phyloP scores from a whole-genome alignment of 2,888 invertebrate species.

The Rhabditoides inermis region DNA sequence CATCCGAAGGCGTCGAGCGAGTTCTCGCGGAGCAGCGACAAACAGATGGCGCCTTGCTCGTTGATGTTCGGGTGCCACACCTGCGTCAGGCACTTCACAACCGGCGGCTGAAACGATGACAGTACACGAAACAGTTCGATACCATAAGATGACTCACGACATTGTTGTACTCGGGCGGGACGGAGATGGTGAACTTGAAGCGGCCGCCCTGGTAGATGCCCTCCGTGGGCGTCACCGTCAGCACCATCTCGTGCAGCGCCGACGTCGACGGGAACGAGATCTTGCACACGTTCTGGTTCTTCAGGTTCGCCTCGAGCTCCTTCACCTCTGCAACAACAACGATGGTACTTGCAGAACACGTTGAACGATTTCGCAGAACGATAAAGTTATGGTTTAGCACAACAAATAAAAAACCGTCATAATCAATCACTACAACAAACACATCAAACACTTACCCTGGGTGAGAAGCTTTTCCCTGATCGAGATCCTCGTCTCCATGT shows the following conservation, averaged over 20 bases:
- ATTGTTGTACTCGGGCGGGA: constrained; percentile 91
- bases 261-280: constrained; percentile 74
- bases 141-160: constrained; percentile 64
- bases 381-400: too few species aligned
- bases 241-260: constrained; percentile 69
- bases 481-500: constrained; percentile 38
- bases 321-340: constrained; percentile 58
- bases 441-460: constrained; percentile 15
- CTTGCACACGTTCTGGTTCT: constrained; percentile 71
- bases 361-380: too few species aligned
- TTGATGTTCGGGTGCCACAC: constrained; percentile 94
- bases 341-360: too few species aligned
- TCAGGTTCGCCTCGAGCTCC: constrained; percentile 66
- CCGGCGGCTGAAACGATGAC: constrained; percentile 69
- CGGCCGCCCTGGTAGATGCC: constrained; percentile 80
- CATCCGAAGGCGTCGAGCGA: constrained; percentile 75
- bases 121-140: neutral
- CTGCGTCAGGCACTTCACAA: constrained; percentile 79
- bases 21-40: constrained; percentile 78
- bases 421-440: neutral
- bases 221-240: constrained; percentile 69
- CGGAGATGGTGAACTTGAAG: constrained; percentile 75
- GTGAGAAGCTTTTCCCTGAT: constrained; percentile 46
- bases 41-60: constrained; percentile 81
- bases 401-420: neutral